A percentile compares a stretch with the other conserved stretches of the same genome.
Conservation (phyloP, 2,113 vertebrate species). For the Cavia porcellus region DNA sequence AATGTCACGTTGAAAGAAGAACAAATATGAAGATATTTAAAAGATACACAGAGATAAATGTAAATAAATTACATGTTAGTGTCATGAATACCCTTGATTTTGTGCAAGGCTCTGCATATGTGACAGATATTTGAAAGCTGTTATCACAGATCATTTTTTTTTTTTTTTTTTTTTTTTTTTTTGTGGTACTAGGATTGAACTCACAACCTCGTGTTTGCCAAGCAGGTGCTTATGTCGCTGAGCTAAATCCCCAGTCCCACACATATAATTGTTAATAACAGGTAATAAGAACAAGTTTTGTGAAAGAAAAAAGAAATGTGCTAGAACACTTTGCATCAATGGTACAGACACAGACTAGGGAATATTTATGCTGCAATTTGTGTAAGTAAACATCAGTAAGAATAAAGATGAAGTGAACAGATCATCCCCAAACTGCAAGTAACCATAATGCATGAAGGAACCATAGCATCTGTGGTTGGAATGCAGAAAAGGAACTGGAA, state of each 20-base stretch:
- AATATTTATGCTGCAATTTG: neutral
- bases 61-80: neutral
- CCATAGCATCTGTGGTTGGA: neutral
- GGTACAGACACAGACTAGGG: neutral
- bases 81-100: neutral
- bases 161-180: too few species aligned
- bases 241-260: too few species aligned
- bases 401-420: neutral
- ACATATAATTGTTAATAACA: neutral
- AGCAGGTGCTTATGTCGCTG: too few species aligned
- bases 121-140: slow-evolving; percentile 3
- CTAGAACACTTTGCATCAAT: neutral
- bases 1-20: slow-evolving; percentile 49
- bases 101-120: neutral
- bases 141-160: neutral
- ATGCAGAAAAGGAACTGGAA: neutral
- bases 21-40: neutral
- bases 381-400: neutral
- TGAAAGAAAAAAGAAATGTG: neutral
- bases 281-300: neutral
- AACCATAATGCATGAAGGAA: neutral
- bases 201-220: too few species aligned
- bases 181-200: too few species aligned
- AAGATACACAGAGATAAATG: neutral
- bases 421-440: neutral